Evolutionary conservation across 2,888 invertebrate species (phyloP).

Genomic region (Monopis laevigella): DNA sequence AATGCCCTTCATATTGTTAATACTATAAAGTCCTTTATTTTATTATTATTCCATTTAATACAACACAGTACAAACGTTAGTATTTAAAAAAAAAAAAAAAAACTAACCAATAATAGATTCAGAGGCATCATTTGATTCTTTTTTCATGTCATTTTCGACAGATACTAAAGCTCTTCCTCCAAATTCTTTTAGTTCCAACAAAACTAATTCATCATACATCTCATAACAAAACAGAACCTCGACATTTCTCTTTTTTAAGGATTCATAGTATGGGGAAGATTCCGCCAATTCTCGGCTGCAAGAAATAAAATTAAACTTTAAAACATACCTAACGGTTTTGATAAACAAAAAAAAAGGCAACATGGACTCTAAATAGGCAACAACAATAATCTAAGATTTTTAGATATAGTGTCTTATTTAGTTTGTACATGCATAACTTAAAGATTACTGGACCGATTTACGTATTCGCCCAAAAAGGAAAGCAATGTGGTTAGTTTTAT

Average conservation of each 20-base stretch:
- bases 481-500: too few species aligned
- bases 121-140: conserved; percentile 67
- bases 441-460: too few species aligned
- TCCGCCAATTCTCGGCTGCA: conserved; percentile 90
- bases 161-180: conserved; percentile 80
- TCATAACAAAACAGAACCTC: conserved; percentile 97
- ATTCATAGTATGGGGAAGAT: conserved; percentile 94
- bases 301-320: conserved; percentile 18
- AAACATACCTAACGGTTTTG: neutral
- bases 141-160: conserved; percentile 92
- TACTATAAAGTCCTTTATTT: too few species aligned
- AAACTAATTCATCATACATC: conserved; percentile 94
- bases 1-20: too few species aligned
- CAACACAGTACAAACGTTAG: too few species aligned
- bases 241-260: conserved; percentile 84
- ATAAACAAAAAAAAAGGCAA: neutral
- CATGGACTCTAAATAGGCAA: too few species aligned
- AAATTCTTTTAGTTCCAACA: conserved; percentile 89
- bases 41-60: too few species aligned
- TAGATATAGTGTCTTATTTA: too few species aligned
- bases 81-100: neutral
- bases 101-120: conserved; percentile 70
- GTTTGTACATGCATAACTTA: too few species aligned
- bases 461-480: too few species aligned
- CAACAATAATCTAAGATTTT: too few species aligned